phyloP scores from a whole-genome alignment of 2,113 vertebrate species.

The Entomyzon cyanotis region DNA sequence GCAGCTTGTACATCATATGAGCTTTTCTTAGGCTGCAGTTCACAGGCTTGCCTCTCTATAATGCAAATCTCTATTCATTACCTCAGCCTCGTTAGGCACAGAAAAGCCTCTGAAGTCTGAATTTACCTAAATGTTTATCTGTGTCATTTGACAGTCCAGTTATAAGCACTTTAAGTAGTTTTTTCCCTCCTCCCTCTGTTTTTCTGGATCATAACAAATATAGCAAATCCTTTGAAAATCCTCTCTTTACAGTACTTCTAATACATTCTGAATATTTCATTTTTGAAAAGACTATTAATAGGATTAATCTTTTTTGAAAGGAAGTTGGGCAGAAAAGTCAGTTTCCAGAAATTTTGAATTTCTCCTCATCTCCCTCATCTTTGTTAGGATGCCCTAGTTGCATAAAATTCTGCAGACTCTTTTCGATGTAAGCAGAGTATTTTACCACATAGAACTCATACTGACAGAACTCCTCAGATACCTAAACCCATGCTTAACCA shows the following conservation, averaged over 20 bases:
- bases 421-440: background rate
- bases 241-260: background rate
- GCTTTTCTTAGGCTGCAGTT: slow-evolving; percentile 50
- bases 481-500: background rate
- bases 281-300: slow-evolving; percentile 40
- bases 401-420: background rate
- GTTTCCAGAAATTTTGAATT: slow-evolving; percentile 45
- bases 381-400: slow-evolving; percentile 2
- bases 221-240: background rate
- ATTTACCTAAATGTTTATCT: background rate
- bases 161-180: background rate
- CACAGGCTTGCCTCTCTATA: background rate
- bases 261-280: slow-evolving; percentile 37
- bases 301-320: slow-evolving; percentile 43
- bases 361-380: background rate
- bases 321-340: slow-evolving; percentile 47
- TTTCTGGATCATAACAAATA: background rate
- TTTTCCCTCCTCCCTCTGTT: background rate
- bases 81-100: background rate
- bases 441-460: background rate
- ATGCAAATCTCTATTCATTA: slow-evolving; percentile 5
- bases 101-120: slow-evolving; percentile 42
- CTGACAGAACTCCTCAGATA: background rate
- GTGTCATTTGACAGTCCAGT: background rate
- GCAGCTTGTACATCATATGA: background rate